A percentile compares a stretch with the other conserved stretches of the same genome.
Conservation (phyloP, 2,888 invertebrate species). For the Drosophila prostipennis region DNA sequence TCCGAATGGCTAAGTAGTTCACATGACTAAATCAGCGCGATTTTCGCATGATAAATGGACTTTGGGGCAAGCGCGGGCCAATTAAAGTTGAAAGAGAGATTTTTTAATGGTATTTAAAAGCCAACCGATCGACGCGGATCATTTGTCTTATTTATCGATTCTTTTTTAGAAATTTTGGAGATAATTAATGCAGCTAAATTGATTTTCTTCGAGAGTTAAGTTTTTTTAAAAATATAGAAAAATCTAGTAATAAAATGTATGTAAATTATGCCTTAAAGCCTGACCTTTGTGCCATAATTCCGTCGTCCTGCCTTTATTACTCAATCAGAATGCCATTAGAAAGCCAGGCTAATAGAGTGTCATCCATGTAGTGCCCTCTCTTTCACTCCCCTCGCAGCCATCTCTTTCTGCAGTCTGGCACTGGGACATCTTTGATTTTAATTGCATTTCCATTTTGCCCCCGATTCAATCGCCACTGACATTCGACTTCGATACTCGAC, state of each 20-base stretch:
- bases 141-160: too few species aligned
- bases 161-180: background rate
- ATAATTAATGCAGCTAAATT: background rate
- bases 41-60: conserved; percentile 13
- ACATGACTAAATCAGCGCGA: conserved; percentile 10
- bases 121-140: conserved; percentile 8
- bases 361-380: background rate
- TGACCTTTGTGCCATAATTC: background rate
- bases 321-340: conserved; percentile 36
- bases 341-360: conserved; percentile 29
- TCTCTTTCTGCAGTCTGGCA: conserved; percentile 15
- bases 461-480: conserved; percentile 44
- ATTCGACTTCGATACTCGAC: conserved; percentile 58
- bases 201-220: too few species aligned
- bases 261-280: too few species aligned
- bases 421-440: conserved; percentile 60
- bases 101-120: conserved; percentile 9
- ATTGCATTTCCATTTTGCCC: conserved; percentile 52
- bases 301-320: conserved; percentile 1
- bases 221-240: too few species aligned
- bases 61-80: too few species aligned
- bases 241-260: too few species aligned
- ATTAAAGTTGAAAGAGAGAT: conserved; percentile 6
- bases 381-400: background rate
- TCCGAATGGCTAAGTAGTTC: conserved; percentile 23